These are phyloP conservation scores for Zosterops hypoxanthus DNA, from an alignment of 2,113 vertebrate genomes.

Conservation along the genomic window DNA sequence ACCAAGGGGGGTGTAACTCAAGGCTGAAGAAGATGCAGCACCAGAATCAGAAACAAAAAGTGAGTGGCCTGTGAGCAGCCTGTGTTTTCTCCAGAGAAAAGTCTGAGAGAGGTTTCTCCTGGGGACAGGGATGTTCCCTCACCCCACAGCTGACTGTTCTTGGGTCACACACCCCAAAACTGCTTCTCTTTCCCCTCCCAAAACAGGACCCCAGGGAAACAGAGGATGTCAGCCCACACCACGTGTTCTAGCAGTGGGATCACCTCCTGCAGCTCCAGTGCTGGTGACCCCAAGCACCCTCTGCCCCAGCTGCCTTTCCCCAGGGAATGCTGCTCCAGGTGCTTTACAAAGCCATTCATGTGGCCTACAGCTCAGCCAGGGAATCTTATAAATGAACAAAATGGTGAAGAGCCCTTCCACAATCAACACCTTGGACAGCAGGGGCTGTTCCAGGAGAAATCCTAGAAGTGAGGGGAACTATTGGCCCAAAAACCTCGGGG, in stretches of 20 bases:
- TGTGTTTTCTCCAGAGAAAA: not conserved
- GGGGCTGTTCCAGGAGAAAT: not conserved
- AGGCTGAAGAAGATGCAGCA: not conserved
- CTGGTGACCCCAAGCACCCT: not conserved
- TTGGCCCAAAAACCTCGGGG: rapidly evolving
- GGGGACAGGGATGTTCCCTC: not conserved
- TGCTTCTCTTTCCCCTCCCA: not conserved
- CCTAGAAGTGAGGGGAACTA: not conserved
- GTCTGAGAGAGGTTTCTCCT: not conserved
- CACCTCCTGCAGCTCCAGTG: not conserved
- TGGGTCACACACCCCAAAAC: not conserved
- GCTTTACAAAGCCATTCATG: not conserved
- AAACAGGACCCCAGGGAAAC: not conserved
- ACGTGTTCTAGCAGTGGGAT: rapidly evolving
- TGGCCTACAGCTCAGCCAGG: not conserved
- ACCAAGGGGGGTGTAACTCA: not conserved
- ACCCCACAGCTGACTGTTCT: not conserved
- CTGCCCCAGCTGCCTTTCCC: not conserved
- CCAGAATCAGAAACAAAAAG: not conserved
- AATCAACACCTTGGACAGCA: not conserved
- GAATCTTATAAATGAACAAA: not conserved
- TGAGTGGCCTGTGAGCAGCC: not conserved
- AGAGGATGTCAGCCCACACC: not conserved
- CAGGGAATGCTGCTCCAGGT: not conserved
- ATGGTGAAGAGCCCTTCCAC: not conserved